Percentiles rank a stretch among this genome's conserved stretches.
Conservation (phyloP, 2,888 invertebrate genomes). For the Cheilosia vernalis region DNA sequence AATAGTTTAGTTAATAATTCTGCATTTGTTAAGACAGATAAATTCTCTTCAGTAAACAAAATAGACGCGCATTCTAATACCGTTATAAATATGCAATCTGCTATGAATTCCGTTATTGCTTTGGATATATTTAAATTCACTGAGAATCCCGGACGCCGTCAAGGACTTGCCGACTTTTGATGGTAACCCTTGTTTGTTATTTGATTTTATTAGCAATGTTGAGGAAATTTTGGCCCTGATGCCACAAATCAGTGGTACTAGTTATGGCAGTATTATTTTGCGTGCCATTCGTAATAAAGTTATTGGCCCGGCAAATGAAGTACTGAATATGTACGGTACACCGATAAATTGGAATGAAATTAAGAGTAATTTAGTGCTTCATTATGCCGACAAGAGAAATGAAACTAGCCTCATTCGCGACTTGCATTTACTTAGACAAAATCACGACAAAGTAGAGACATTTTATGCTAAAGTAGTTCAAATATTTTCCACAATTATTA, state of each 20-base stretch:
- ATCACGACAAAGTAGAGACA: not conserved
- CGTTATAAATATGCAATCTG: not conserved
- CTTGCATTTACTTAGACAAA: constrained; percentile 9
- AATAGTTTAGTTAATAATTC: not conserved
- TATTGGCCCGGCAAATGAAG: constrained; percentile 52
- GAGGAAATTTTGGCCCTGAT: constrained; percentile 33
- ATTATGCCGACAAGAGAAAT: constrained; percentile 60
- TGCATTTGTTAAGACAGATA: not conserved
- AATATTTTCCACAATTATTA: constrained; percentile 14
- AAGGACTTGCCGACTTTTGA: constrained; percentile 37
- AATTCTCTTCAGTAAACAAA: not conserved
- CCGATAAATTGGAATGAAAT: constrained; percentile 45
- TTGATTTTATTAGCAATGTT: constrained; percentile 44
- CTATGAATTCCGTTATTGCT: not conserved
- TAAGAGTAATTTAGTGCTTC: constrained; percentile 47
- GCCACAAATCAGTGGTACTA: constrained; percentile 7
- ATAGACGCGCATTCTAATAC: not conserved
- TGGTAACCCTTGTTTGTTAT: constrained; percentile 33
- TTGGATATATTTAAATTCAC: constrained; percentile 23
- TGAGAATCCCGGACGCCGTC: constrained; percentile 36
- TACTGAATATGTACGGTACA: constrained; percentile 60
- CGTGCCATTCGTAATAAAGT: constrained; percentile 52
- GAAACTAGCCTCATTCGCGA: constrained; percentile 52
- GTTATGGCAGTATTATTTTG: constrained; percentile 12
- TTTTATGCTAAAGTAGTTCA: constrained; percentile 14